Base-by-base conservation (phyloP, 2,888 invertebrate species). In the Cyaniris semiargus region DNA sequence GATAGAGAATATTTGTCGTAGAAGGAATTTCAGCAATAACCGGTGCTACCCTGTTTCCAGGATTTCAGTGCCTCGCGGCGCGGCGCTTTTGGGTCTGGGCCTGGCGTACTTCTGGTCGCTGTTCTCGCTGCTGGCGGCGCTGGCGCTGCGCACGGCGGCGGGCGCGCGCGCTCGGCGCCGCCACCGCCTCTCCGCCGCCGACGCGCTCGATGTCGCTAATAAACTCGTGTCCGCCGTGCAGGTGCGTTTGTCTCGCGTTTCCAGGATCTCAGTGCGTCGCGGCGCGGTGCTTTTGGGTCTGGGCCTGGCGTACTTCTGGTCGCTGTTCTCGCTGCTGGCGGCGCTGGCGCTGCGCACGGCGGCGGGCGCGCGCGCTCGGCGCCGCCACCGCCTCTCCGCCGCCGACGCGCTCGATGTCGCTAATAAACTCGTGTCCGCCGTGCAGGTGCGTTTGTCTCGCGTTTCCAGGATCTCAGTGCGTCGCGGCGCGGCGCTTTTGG, bases 171-270 rank as follows among this genome's bases (percentile, higher is more conserved):
- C 96, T 82, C 91, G 95, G 0, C 95, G 95, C 86, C 95, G 95
- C 86, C 96, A 96, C 90, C 94, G 95, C 76, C 94, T 97, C 21
- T 95, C 94, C 84, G 93, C 94, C 82, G 95, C 95, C 13, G 96
- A 96, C 83, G 95, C 96, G 74, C 93, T 96, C 82, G 97, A 97
- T 85, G 96, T 96, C 81, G 96, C 95, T 76, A 97, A 97, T 91
- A 97, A 96, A 88, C 87, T 96, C 82, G 96, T 97, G 70, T 97
- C 96, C 1, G 96, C 96, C 0, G 95, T 96, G 70, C 97, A 97
- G 86, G 96, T 96, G 0, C 15, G 15, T 53, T 53, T 18, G 6
- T 15, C 6, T 18, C 6, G 15, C 53, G 6, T 18, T 53, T 18
- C 53, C 87, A 95, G 95, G 81, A 95, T 96, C 78, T 94, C 96